Evolutionary conservation across 2,797 vertebrate species (phyloP), one percentile per base, ranked within the genome.

Genomic region (Parauchenoglanis punctatus): DNA sequence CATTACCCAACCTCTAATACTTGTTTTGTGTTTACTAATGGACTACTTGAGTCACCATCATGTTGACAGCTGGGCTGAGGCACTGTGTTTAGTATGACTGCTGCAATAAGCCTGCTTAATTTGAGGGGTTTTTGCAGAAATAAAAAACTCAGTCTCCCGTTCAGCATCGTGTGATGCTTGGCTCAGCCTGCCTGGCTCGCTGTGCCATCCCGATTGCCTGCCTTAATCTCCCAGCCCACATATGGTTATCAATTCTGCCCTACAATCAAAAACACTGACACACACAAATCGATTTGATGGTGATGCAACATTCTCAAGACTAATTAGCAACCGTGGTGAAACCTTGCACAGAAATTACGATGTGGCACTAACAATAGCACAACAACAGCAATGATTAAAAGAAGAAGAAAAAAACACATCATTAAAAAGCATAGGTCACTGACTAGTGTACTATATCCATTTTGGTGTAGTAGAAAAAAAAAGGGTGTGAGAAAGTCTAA

Each of bases 91-190:
- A 15, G 44, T 86, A 46, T 68, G 83, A 61, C 67, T 88, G 28
- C 87, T 58, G 68, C 85, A 87, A 4, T 81, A 86, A 87, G 54
- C 78, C 78, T 83, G 59, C 63, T 85, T 87, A 82, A 89, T 89
- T 81, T 73, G 35, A 80, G 67, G 67, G 56, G 5, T 65, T 84
- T n/a, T 68, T 46, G n/a, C 46, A 67, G 81, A 61, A 87, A 85
- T 85, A 46, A 76, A 88, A 89, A 90, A 82, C 81, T 90, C 91
- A 77, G 85, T 90, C 91, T 77, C 65, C 63, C 52, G 85, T 70
- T 46, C 49, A 90, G 52, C 68, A 61, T 52, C 78, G 70, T 56
- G 75, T 83, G 40, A 44, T 68, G 49, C 52, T 31, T 81, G 52
- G 52, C 82, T 68, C 82, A 88, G 88, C 70, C 70, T 81, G 68